Conservation (phyloP, 2,888 invertebrate genomes). For the Drosophila peninsularis region DNA sequence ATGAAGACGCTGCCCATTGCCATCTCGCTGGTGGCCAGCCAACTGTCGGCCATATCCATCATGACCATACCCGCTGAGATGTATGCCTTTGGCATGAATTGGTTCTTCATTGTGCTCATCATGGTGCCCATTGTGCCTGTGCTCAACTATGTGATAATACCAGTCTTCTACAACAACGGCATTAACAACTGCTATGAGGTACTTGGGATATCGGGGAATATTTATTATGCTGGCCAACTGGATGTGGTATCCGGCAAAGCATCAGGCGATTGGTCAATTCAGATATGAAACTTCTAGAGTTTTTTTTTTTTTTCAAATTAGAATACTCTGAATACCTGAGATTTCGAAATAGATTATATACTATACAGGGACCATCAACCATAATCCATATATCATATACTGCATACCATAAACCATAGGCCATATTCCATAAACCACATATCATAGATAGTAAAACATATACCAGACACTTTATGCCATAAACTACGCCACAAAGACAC, state of each 20-base stretch:
- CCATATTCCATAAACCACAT: neutral
- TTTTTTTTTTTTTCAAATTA: too few species aligned
- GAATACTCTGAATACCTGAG: too few species aligned
- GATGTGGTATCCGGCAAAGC: too few species aligned
- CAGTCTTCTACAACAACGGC: constrained; percentile 85
- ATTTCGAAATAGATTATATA: too few species aligned
- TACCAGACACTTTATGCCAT: neutral
- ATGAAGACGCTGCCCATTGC: constrained; percentile 87
- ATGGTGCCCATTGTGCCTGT: constrained; percentile 82
- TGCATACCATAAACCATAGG: too few species aligned
- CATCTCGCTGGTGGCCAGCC: constrained; percentile 87
- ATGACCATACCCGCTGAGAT: constrained; percentile 86
- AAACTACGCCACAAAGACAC: neutral
- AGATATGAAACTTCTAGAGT: too few species aligned
- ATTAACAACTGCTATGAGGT: constrained; percentile 86
- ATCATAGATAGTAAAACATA: neutral
- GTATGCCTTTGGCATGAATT: constrained; percentile 85
- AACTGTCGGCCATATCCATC: constrained; percentile 86
- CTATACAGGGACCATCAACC: too few species aligned
- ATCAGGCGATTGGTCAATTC: too few species aligned
- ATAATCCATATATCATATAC: too few species aligned
- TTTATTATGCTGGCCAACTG: neutral
- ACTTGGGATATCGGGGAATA: constrained; percentile 1
- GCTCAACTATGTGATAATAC: constrained; percentile 84
- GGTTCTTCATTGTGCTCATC: constrained; percentile 82